Base-by-base conservation (phyloP, 2,797 vertebrate species). In the Notolepis coatsorum region DNA sequence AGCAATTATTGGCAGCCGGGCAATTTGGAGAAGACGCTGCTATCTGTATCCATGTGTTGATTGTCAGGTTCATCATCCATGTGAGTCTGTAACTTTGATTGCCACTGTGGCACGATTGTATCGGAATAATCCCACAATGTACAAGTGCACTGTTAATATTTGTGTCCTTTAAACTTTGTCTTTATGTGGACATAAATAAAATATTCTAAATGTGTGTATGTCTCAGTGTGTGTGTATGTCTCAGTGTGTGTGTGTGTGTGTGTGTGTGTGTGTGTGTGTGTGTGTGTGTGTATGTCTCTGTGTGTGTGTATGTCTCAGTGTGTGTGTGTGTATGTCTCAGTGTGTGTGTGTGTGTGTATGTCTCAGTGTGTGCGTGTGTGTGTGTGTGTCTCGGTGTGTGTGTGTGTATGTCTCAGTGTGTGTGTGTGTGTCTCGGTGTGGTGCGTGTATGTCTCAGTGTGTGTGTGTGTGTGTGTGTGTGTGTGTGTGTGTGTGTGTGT, bases 351-450 rank as follows among this genome's bases (percentile, higher is more conserved):
- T 53, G 54, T 68, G 61, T 74, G 59, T 75, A 61, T 7, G 8
- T 53, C 54, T 53, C 31, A 55, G 68, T 58, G 64, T 66, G 70
- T 59, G 51, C 71, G 50, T 30, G 50, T 38, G 25, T 61, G 37
- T 61, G 20, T 39, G 45, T 57, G 23, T 45, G 31, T 38, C 1
- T 62, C 35, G 48, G 42, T 38, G 28, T 46, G 24, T 53, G 48
- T 25, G 41, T 39, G 4, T 5, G 4, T n/a, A n/a, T 30, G 37
- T 39, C 8, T 23, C 17, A 10, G 31, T 54, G 21, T 42, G 10
- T 42, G 23, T 42, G 24, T 28, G 30, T 18, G 43, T 59, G 30
- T 28, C 27, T 59, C 20, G 30, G 25, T 50, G 48, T 50, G n/a
- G 18, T 52, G 68, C 56, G 47, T 25, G n/a, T n/a, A n/a, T n/a